Percentiles rank a stretch among this genome's conserved stretches.
Evolutionary conservation across 2,797 vertebrate species (phyloP).

Genomic region (Rousettus madagascariensis): DNA sequence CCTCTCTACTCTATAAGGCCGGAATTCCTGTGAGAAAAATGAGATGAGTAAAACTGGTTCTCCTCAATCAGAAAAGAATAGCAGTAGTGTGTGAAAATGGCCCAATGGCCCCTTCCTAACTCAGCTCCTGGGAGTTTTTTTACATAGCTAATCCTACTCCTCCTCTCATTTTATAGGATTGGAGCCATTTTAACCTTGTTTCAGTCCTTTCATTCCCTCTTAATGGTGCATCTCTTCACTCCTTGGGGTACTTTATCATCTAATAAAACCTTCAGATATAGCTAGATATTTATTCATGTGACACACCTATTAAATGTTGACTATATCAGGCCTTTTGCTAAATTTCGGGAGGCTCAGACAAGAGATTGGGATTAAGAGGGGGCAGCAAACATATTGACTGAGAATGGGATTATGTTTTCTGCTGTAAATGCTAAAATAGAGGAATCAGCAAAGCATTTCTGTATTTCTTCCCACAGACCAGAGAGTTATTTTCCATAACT

Average conservation of each 20-base stretch:
- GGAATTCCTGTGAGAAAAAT: neutral
- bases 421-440: neutral
- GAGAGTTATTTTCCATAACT: neutral
- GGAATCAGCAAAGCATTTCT: neutral
- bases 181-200: neutral
- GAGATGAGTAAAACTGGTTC: neutral
- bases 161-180: neutral
- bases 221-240: neutral
- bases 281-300: neutral
- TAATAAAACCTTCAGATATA: neutral
- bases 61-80: neutral
- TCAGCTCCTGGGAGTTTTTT: neutral
- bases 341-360: neutral
- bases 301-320: neutral
- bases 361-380: neutral
- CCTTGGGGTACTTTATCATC: neutral
- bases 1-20: neutral
- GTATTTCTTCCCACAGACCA: neutral
- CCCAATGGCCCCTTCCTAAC: neutral
- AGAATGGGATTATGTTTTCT: neutral
- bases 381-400: neutral
- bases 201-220: neutral
- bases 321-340: neutral
- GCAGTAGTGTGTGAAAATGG: neutral
- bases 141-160: accelerated